These are phyloP conservation scores for Phoebastria nigripes DNA, from an alignment of 2,797 vertebrate species.

Conservation along the genomic window DNA sequence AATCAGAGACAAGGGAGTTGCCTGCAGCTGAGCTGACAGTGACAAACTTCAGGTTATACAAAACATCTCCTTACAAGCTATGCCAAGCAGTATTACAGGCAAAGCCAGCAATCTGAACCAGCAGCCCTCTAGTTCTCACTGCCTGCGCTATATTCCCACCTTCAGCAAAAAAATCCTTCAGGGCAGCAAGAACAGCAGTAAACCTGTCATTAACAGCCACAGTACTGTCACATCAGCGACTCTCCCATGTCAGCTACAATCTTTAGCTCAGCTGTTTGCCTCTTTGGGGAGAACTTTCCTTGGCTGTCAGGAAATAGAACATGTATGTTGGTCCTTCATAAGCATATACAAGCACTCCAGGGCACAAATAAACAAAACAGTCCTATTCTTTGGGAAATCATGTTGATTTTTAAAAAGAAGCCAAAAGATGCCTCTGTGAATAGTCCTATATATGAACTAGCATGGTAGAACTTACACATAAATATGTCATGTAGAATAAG, in stretches of 20 bases:
- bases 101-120: slow-evolving; percentile 40
- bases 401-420: slow-evolving; percentile 4
- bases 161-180: slow-evolving; percentile 59
- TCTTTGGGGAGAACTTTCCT: slow-evolving; percentile 44
- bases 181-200: slow-evolving; percentile 56
- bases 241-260: slow-evolving; percentile 29
- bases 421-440: slow-evolving; percentile 6
- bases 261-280: slow-evolving; percentile 54
- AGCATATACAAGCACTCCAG: slow-evolving; percentile 21
- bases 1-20: slow-evolving; percentile 2
- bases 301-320: slow-evolving; percentile 43
- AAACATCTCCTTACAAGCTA: slow-evolving; percentile 39
- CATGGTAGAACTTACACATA: neutral
- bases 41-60: slow-evolving; percentile 56
- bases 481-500: slow-evolving; percentile 16
- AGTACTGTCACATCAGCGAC: slow-evolving; percentile 46
- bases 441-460: neutral
- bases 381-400: neutral
- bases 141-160: neutral
- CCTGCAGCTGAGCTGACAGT: slow-evolving; percentile 47
- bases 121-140: slow-evolving; percentile 11
- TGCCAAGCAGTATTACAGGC: slow-evolving; percentile 27
- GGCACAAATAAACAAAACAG: slow-evolving; percentile 52
- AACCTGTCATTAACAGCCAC: slow-evolving; percentile 60
- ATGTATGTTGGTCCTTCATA: neutral